Base-by-base conservation (phyloP, 2,888 invertebrate genomes). In the Parascotia fuliginaria region DNA sequence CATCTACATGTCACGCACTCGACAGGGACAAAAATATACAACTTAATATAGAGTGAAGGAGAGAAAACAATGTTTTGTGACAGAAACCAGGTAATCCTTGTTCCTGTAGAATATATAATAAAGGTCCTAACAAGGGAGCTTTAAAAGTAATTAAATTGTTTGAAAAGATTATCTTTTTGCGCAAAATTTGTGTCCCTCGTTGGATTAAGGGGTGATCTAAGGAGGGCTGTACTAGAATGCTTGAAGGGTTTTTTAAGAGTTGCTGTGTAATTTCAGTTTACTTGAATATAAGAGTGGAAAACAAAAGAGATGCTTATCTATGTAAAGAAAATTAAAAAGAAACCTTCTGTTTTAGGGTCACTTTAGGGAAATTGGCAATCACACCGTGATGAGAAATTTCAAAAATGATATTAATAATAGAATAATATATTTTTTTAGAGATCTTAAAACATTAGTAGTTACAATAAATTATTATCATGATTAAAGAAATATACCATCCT, bases 21-120 rank as follows among this genome's bases (percentile, higher is more conserved):
- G 48, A 60, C 34, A 16, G 55, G 53, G 62, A 72, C 12, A 41
- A 36, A 19, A 5, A 39, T 55, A 60, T 19, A 7, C n/a, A 3
- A 2, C 0, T 5, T 2, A 2, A 5, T 28, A 34, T n/a, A 16
- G 60, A 14, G 37, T 33, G 45, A 62, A 42, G 42, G 49, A 33
- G 50, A 42, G 1, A 0, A 46, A 28, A 45, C 28, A 16, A 54
- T 46, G 44, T 57, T 64, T 59, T 56, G 55, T 65, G 57, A 43
- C 51, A 46, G 51, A 46, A 51, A 43, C 50, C 64, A 68, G 65
- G 72, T 77, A 75, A 76, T 70, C 71, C 70, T 41, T 42, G 61
- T 62, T 70, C 58, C 65, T 65, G 43, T 65, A 58, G 70, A 77
- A 75, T 74, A 75, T 64, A 66, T 71, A 75, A 73, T 73, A 71